Percentiles rank a stretch among this genome's conserved stretches.
These are phyloP conservation scores for Hemibates koningsi DNA, from an alignment of 2,113 vertebrate species.

Conservation along the genomic window DNA sequence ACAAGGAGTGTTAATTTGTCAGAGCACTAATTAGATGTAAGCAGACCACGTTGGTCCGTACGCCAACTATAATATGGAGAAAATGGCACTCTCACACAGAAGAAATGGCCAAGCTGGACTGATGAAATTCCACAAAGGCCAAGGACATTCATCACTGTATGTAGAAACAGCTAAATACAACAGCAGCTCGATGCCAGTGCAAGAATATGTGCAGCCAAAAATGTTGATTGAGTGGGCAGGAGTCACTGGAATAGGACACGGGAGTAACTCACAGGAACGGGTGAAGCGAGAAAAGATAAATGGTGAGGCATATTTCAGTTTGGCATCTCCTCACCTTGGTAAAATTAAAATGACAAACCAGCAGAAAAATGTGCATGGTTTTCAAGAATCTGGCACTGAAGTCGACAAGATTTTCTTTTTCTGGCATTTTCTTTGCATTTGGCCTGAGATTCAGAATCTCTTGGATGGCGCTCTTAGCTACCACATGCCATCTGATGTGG, in stretches of 20 bases:
- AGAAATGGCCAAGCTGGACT: conserved; percentile 11
- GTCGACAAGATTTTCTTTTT: background rate
- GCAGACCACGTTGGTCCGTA: background rate
- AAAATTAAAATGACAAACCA: conserved; percentile 23
- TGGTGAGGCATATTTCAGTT: conserved; percentile 9
- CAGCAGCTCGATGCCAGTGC: background rate
- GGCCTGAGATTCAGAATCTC: conserved; percentile 2
- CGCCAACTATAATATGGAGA: conserved; percentile 33
- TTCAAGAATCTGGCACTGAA: conserved; percentile 11
- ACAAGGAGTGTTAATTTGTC: conserved; percentile 35
- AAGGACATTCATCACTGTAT: conserved; percentile 28
- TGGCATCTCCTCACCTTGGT: conserved; percentile 24
- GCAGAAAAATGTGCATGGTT: conserved; percentile 8
- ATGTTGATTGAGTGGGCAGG: background rate
- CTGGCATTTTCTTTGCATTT: conserved; percentile 14
- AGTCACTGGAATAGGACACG: background rate
- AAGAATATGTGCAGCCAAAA: conserved; percentile 12
- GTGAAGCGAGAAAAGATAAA: background rate
- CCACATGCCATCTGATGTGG: background rate
- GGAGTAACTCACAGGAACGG: background rate
- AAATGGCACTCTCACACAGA: background rate
- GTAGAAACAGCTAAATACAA: conserved; percentile 22
- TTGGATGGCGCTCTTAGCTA: background rate
- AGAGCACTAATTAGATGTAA: conserved; percentile 29
- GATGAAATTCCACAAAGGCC: conserved; percentile 34